A percentile compares a stretch with the other conserved stretches of the same genome.
Conservation (phyloP, 1,140 invertebrate species). For the Delia radicum region DNA sequence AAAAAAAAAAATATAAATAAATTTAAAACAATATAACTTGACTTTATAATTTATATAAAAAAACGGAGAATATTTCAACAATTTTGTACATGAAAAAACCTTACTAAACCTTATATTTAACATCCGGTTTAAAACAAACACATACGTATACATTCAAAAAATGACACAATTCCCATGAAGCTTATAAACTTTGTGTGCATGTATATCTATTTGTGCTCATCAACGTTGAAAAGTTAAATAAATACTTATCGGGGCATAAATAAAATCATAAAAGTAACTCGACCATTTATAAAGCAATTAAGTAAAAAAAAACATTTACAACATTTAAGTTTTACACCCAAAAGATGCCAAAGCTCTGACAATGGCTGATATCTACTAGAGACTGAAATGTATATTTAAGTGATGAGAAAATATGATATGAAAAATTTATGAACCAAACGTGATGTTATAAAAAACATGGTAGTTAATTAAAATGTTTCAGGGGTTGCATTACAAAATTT, state of each 20-base stretch:
- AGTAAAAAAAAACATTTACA: not conserved
- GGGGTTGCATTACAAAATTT: too few species aligned
- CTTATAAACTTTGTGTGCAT: too few species aligned
- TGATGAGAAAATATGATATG: too few species aligned
- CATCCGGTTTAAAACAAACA: not conserved
- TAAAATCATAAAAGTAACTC: slow-evolving; percentile 17
- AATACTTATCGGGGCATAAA: slow-evolving; percentile 12
- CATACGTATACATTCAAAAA: not conserved
- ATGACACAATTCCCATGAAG: not conserved
- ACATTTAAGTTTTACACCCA: not conserved
- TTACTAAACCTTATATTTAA: not conserved
- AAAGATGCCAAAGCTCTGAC: not conserved
- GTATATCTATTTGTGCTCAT: not conserved
- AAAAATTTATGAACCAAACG: too few species aligned
- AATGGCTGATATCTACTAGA: too few species aligned
- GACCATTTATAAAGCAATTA: slow-evolving; percentile 18
- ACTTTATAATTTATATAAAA: not conserved
- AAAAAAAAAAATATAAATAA: too few species aligned
- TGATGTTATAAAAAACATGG: too few species aligned
- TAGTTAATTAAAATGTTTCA: too few species aligned
- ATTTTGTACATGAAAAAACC: not conserved
- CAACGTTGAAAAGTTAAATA: not conserved
- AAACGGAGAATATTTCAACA: not conserved
- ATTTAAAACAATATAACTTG: too few species aligned
- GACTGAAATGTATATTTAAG: too few species aligned